Conservation (phyloP, 2,797 vertebrate species). For the Spinus olivaceus region DNA sequence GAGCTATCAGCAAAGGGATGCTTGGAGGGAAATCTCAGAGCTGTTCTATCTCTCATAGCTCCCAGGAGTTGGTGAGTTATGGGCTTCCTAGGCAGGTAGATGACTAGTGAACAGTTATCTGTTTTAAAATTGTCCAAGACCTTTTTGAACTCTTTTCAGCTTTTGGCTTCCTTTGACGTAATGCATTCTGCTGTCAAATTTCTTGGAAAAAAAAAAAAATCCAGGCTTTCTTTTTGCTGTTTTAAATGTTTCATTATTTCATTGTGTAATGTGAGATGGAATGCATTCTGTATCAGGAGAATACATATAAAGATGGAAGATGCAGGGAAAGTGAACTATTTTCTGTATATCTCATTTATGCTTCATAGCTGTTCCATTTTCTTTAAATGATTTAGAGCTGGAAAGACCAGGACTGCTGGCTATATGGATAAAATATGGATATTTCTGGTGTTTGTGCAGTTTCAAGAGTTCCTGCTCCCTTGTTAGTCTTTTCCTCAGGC, state of each 20-base stretch:
- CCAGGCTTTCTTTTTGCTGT: neutral
- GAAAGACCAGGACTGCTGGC: neutral
- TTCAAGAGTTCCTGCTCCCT: neutral
- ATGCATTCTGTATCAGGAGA: neutral
- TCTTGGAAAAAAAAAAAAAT: neutral
- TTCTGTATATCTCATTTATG: neutral
- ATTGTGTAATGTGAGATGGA: neutral
- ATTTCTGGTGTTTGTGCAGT: neutral
- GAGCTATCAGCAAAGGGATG: neutral
- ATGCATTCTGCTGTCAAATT: neutral
- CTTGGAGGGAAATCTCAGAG: neutral
- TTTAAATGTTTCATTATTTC: conserved; percentile 9
- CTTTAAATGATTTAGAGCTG: neutral
- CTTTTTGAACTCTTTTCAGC: neutral
- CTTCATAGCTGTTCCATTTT: neutral
- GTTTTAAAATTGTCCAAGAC: neutral
- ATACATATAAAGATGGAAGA: neutral
- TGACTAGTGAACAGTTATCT: neutral
- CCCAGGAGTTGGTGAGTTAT: neutral
- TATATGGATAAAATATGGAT: neutral
- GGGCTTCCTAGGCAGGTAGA: neutral
- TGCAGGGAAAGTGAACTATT: neutral
- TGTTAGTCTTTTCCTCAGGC: neutral
- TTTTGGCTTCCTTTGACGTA: neutral
- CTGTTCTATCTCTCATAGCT: neutral